Evolutionary conservation across 2,113 vertebrate species (phyloP).

Genomic region (Oreotrochilus melanogaster): DNA sequence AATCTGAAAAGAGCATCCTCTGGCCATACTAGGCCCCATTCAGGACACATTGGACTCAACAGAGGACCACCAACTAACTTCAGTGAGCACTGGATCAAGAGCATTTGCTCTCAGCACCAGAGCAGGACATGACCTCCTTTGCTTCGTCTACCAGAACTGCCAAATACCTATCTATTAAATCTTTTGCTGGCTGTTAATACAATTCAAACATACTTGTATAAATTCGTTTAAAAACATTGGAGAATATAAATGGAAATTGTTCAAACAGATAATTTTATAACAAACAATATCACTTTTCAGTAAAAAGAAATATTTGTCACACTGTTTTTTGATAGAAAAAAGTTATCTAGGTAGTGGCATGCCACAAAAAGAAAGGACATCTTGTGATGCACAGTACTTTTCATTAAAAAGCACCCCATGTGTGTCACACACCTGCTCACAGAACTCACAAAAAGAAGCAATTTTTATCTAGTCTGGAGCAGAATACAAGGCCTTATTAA

Average conservation of each 20-base stretch:
- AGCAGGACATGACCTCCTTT: rapidly evolving
- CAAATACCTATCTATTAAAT: not conserved
- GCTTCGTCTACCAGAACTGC: not conserved
- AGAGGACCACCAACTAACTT: not conserved
- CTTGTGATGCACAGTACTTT: conserved; percentile 5
- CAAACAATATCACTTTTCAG: conserved; percentile 40
- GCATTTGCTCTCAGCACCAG: not conserved
- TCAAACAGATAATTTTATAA: not conserved
- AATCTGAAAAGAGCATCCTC: not conserved
- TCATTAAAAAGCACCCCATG: conserved; percentile 16
- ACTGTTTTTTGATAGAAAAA: not conserved
- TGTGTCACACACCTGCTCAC: not conserved
- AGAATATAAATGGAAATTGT: conserved; percentile 9
- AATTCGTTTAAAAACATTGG: not conserved
- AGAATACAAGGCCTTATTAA: not conserved
- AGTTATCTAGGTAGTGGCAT: conserved; percentile 47
- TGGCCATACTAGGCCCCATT: not conserved
- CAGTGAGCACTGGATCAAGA: not conserved
- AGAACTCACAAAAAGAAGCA: not conserved
- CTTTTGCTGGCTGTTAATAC: not conserved
- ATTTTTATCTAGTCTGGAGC: not conserved
- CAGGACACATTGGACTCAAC: not conserved
- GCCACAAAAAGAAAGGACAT: conserved; percentile 59
- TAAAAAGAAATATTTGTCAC: conserved; percentile 43
- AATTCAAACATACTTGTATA: not conserved